Evolutionary conservation across 2,888 invertebrate genomes (phyloP), one percentile per base, ranked within the genome.

Genomic region (Omphaloscelis lunosa): DNA sequence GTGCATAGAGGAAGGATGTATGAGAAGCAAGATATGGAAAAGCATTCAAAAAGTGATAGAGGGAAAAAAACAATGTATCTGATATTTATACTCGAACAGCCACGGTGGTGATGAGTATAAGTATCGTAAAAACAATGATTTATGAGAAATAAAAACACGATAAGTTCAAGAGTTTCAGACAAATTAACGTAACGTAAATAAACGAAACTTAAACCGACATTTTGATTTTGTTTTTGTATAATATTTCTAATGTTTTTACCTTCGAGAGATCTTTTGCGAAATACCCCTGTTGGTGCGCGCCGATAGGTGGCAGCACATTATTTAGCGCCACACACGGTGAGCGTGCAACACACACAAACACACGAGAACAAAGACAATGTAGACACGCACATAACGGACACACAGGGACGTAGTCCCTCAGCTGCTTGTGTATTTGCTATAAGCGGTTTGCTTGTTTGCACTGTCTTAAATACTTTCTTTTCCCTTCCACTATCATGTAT

Each of bases 261-360:
- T 98, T 98, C 98, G 98, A 98, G 98, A 98, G 98, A 98, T 98
- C 98, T 98, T 98, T 98, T 98, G 98, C 98, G 98, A 98, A 98
- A 98, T 98, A 98, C 98, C 98, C 98, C 98, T 98, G 97, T 93
- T 94, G 96, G 95, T 94, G 95, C 94, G 94, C 96, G 96, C 94
- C 95, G 96, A 94, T 93, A 95, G 95, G 89, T 94, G 95, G 96
- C 95, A 95, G 96, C 96, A 95, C 92, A 93, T 93, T 92, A 94
- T 94, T 92, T 95, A 95, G 96, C 96, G 96, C 96, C 96, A 95
- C 94, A 96, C 95, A 96, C 95, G 96, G 97, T 96, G 96, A 96
- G 97, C 97, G 97, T 97, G 97, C 97, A 97, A 97, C 96, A 96
- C 96, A 97, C 96, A 97, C 96, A 97, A 96, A 97, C 95, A 95